Conservation (phyloP, 2,797 vertebrate genomes). For the Paramormyrops hopkinsi region DNA sequence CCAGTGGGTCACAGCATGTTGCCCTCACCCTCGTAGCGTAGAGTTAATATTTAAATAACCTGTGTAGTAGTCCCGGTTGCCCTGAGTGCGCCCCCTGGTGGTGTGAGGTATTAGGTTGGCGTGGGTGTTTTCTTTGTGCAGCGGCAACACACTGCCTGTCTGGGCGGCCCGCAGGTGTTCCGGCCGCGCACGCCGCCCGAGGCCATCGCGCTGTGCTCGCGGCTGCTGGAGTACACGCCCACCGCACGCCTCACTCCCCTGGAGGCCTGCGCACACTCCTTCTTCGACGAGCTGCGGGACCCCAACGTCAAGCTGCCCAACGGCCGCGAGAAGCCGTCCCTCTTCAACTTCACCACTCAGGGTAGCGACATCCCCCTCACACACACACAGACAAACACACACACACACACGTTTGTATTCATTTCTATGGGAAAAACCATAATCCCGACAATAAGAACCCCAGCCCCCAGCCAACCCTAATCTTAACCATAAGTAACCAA, state of each 20-base stretch:
- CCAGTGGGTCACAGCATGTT: background rate
- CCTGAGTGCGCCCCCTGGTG: background rate
- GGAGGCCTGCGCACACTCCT: constrained; percentile 80
- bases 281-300: constrained; percentile 82
- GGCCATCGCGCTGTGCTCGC: constrained; percentile 78
- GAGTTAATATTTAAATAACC: background rate
- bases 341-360: constrained; percentile 85
- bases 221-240: constrained; percentile 78
- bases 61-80: background rate
- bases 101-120: background rate
- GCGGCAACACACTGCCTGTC: background rate
- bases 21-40: background rate
- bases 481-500: background rate
- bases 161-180: constrained; percentile 64
- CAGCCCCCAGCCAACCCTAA: background rate
- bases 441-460: background rate
- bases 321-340: constrained; percentile 75
- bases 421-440: background rate
- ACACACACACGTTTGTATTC: background rate
- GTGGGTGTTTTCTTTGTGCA: background rate
- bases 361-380: constrained; percentile 46
- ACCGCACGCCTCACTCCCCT: constrained; percentile 75
- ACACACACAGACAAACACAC: no score
- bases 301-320: constrained; percentile 80
- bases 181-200: constrained; percentile 77